Base-by-base conservation (phyloP, 2,113 vertebrate species). In the Mirounga angustirostris region DNA sequence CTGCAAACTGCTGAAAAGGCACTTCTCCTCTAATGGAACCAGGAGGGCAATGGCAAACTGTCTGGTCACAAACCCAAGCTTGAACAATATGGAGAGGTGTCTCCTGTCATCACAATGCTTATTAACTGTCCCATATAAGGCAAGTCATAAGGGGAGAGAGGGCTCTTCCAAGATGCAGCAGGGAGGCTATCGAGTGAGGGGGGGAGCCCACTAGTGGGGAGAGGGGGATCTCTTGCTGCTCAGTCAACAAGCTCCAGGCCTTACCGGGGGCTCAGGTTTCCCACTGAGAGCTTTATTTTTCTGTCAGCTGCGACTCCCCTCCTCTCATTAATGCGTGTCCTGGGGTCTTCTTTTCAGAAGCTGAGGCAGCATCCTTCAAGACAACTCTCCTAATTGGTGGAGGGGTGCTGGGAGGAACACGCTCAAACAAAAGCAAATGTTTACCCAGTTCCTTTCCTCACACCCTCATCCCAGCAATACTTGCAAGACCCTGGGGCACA, bases 321-420 rank as follows among this genome's bases (percentile, higher is more conserved):
- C 74, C 61, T 94, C 96, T 98, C 97, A 95, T 97, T 97, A 97
- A 97, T 59, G 90, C 22, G 28, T 79, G 84, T 97, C 97, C 98
- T 95, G 96, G 97, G 90, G 97, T 98, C 95, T 94, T 95, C 61
- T 94, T 74, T 96, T 94, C 87, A 84, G 94, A 91, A 94, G 97
- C 96, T 59, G 84, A 97, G 84, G 95, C 90, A 73, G 96, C 96
- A 52, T 86, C 95, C 90, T 91, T 85, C 94, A 76, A 81, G 87
- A 81, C 3, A 1, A 73, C 89, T 92, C 74, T 92, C 95, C 83
- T 98, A 97, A 97, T 97, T 97, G 96, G 93, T 46, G 59, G 87
- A 89, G 36, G 52, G 92, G 80, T 0, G 0, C 97, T 90, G 84
- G 90, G 58, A 96, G 94, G 92, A 50, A n/a, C 21, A 89, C 69